phyloP scores from a whole-genome alignment of 2,797 vertebrate genomes.

The Crax fasciolata region DNA sequence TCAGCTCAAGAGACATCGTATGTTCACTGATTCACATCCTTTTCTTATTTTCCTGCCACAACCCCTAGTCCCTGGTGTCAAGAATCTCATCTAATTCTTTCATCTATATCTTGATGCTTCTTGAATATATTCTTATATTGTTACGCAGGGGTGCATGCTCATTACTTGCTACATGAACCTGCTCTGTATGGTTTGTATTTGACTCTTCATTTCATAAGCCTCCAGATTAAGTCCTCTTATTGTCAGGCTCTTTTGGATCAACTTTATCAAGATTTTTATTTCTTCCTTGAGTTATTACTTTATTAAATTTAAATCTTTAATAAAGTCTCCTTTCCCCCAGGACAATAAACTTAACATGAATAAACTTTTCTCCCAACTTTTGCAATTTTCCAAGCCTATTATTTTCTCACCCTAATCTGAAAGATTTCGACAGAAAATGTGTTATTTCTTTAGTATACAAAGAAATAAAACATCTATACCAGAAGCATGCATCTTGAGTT shows the following conservation, averaged over 20 bases:
- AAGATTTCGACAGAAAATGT: not conserved
- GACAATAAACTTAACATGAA: constrained; percentile 72
- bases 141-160: constrained; percentile 3
- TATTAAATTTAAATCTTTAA: constrained; percentile 83
- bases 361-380: constrained; percentile 67
- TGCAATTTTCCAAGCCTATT: constrained; percentile 4
- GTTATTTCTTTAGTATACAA: not conserved
- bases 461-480: not conserved
- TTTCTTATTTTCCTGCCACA: constrained; percentile 59
- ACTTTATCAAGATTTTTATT: constrained; percentile 79
- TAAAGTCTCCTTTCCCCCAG: constrained; percentile 73
- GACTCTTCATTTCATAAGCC: constrained; percentile 52
- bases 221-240: constrained; percentile 67
- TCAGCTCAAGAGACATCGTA: not conserved
- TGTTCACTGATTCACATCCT: constrained; percentile 20
- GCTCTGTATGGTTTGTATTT: not conserved
- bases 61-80: constrained; percentile 63
- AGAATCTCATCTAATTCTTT: constrained; percentile 68
- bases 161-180: constrained; percentile 32
- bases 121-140: not conserved
- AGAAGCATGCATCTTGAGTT: not conserved
- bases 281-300: constrained; percentile 79
- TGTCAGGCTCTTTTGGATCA: constrained; percentile 67
- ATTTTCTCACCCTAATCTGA: constrained; percentile 20
- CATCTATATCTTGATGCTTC: not conserved